Base-by-base conservation (phyloP, 2,888 invertebrate genomes). In the Hypercompe scribonia region DNA sequence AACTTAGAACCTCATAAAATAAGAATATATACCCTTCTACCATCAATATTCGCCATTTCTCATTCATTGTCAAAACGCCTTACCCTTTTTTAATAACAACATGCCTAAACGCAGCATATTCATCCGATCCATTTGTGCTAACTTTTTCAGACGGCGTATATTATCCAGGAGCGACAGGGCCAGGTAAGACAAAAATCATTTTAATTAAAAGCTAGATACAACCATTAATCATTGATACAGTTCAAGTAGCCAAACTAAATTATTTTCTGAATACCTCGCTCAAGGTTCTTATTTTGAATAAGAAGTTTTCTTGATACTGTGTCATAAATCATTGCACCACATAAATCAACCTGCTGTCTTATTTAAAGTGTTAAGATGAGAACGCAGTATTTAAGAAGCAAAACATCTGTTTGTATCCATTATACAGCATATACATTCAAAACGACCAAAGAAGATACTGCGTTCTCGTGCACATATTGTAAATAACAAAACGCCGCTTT, bases 121-220 rank as follows among this genome's bases (percentile, higher is more conserved):
- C 66, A 64, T 70, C 81, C 72, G 74, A 58, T 61, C 65, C 68
- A 78, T 73, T 73, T 83, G 67, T 79, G 68, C 73, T 82, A 81
- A 83, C 79, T 65, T 71, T 75, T 65, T 3, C 75, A 75, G 75
- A 70, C 39, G 73, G 73, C 66, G 72, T 36, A 65, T 72, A 75
- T 66, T 75, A 75, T 61, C 76, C 78, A 46, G 78, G 77, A 70
- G 67, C 72, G n/a, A 72, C 58, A 42, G 74, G 74, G 65, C 71
- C 74, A 78, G 78, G 78, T 78, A 74, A 58, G 72, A 67, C 15
- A 64, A 39, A 33, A 71, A 71, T 28, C 46, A 71, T 71, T 71
- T 71, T 31, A 65, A 34, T 71, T 31, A 65, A 34, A 34, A n/a
- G 34, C n/a, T 34, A 68, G 46, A 15, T 15, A 31, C n/a, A 54